A percentile compares a stretch with the other conserved stretches of the same genome.
Evolutionary conservation across 2,113 vertebrate species (phyloP).

Genomic region (Hipposideros armiger): DNA sequence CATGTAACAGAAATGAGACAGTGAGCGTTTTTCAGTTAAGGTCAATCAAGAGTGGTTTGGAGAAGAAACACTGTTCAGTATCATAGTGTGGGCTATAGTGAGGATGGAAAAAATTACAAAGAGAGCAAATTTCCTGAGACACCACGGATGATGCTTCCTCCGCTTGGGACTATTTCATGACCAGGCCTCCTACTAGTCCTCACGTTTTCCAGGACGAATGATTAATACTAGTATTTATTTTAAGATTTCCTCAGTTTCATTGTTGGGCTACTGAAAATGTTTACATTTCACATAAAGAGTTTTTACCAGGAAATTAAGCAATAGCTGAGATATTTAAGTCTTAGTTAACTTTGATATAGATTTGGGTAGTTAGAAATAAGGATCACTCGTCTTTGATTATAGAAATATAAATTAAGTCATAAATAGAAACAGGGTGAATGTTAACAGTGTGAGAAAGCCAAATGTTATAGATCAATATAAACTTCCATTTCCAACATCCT

Average conservation of each 20-base stretch:
- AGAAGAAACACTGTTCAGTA: not conserved
- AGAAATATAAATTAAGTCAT: not conserved
- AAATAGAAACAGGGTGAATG: constrained; percentile 1
- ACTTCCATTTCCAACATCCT: constrained; percentile 65
- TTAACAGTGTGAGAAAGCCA: not conserved
- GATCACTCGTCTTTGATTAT: not conserved
- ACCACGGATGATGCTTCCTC: not conserved
- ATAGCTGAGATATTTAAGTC: not conserved
- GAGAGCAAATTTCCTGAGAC: not conserved
- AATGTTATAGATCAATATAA: constrained; percentile 74
- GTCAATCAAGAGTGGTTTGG: not conserved
- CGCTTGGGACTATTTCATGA: not conserved
- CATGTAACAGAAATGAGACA: not conserved
- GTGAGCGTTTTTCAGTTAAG: not conserved
- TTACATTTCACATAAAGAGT: not conserved
- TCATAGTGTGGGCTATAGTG: not conserved
- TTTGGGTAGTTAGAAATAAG: not conserved
- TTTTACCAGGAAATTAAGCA: not conserved
- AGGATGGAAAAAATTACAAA: not conserved
- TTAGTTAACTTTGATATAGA: not conserved
- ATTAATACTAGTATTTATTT: not conserved
- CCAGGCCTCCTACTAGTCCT: not conserved
- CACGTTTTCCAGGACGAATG: not conserved
- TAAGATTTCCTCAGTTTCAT: not conserved
- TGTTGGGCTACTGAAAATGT: not conserved